Conservation (phyloP, 2,797 vertebrate species). For the Sus cebifrons region DNA sequence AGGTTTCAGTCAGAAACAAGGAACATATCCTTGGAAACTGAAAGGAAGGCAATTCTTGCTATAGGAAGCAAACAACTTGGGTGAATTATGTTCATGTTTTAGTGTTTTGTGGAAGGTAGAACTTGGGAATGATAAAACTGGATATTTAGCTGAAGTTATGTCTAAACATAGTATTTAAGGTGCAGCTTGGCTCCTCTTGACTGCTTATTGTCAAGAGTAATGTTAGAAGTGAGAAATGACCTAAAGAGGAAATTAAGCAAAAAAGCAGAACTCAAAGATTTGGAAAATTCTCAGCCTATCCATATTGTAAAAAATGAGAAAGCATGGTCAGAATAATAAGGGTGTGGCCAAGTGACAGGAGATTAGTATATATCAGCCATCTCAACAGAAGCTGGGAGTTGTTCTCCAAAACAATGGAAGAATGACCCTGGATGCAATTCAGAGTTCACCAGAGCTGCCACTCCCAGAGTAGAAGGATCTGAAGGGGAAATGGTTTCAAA, state of each 20-base stretch:
- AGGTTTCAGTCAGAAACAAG: not conserved
- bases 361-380: not conserved
- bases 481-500: not conserved
- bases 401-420: not conserved
- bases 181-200: not conserved
- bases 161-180: not conserved
- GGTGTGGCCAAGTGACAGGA: not conserved
- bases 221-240: not conserved
- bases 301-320: constrained; percentile 4
- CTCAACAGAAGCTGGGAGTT: not conserved
- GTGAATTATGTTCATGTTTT: not conserved
- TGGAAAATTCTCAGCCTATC: not conserved
- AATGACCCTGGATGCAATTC: not conserved
- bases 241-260: not conserved
- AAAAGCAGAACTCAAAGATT: not conserved
- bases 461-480: not conserved
- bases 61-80: not conserved
- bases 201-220: not conserved
- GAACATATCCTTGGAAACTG: not conserved
- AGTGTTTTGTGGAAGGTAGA: not conserved
- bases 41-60: not conserved
- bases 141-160: constrained; percentile 1
- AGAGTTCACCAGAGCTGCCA: not conserved
- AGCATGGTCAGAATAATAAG: not conserved
- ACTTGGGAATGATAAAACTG: not conserved